phyloP scores from a whole-genome alignment of 2,113 vertebrate genomes.

The Catharus minimus region DNA sequence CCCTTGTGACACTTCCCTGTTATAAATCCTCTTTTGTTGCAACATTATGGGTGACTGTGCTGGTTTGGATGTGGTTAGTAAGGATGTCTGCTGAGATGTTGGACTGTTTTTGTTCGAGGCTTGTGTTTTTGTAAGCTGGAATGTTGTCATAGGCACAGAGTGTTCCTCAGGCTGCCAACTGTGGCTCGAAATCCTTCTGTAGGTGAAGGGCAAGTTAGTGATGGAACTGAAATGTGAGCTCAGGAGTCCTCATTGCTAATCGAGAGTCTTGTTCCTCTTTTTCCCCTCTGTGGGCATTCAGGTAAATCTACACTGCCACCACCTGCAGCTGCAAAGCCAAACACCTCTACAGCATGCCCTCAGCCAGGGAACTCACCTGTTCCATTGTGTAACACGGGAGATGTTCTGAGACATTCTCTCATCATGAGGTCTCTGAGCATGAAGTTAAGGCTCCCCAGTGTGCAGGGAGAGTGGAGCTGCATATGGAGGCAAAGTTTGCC shows the following conservation, averaged over 20 bases:
- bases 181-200: neutral
- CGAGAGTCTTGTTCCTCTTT: neutral
- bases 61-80: neutral
- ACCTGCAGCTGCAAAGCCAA: neutral
- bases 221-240: neutral
- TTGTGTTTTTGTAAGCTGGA: neutral
- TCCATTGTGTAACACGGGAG: neutral
- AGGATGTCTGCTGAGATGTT: neutral
- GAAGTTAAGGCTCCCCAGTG: neutral
- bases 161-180: neutral
- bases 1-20: neutral
- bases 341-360: neutral
- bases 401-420: accelerated
- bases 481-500: neutral
- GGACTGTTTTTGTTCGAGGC: neutral
- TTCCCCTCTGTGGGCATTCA: neutral
- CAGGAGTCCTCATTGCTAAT: neutral
- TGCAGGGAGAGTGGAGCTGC: neutral
- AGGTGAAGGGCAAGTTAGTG: neutral
- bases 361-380: neutral
- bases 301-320: neutral
- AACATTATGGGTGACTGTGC: neutral
- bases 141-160: neutral
- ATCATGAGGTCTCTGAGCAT: neutral
- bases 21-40: neutral